phyloP scores from a whole-genome alignment of 2,797 vertebrate genomes.

The Parambassis ranga region DNA sequence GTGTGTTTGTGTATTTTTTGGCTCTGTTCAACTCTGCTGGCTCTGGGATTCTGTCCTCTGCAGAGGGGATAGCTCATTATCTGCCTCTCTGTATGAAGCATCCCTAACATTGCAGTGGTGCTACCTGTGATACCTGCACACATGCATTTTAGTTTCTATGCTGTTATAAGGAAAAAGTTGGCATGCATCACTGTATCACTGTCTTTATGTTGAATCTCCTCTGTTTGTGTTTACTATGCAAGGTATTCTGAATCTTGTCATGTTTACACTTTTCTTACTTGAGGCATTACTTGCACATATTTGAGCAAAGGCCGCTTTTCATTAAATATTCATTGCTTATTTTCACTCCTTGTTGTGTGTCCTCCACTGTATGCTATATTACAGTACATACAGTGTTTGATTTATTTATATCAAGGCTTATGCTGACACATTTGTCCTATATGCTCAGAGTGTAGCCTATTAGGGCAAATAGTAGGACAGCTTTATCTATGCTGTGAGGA shows the following conservation, averaged over 20 bases:
- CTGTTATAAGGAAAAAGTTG: neutral
- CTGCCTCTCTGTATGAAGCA: constrained; percentile 34
- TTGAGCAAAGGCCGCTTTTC: neutral
- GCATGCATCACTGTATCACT: neutral
- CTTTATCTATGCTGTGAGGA: neutral
- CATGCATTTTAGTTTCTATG: neutral
- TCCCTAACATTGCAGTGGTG: constrained; percentile 42
- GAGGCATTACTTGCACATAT: constrained; percentile 5
- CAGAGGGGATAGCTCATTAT: constrained; percentile 62
- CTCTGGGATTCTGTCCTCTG: constrained; percentile 48
- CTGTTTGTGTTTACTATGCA: neutral
- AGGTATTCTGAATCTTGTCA: neutral
- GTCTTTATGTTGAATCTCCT: neutral
- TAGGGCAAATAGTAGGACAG: neutral
- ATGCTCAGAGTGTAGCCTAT: neutral
- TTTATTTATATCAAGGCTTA: constrained; percentile 25
- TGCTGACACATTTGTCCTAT: constrained; percentile 1
- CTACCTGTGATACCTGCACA: neutral
- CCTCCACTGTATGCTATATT: neutral
- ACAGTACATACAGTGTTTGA: neutral
- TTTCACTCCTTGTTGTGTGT: constrained; percentile 7
- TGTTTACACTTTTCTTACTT: constrained; percentile 29
- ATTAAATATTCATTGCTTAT: constrained; percentile 31
- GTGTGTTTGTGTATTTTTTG: constrained; percentile 2
- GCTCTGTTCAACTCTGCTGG: constrained; percentile 52